Conservation (phyloP, 2,888 invertebrate species). For the Hartigia nigra region DNA sequence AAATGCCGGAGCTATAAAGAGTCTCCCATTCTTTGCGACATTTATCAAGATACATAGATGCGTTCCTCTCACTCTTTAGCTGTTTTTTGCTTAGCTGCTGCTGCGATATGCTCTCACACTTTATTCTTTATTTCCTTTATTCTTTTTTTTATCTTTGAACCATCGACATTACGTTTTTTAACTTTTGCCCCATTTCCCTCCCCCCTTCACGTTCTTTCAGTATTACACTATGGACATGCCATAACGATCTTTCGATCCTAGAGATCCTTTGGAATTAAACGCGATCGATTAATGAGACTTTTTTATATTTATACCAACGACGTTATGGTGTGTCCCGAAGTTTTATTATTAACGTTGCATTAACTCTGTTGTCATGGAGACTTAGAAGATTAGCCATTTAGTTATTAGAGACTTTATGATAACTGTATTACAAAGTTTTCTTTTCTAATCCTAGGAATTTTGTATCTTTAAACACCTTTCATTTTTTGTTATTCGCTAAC, state of each 20-base stretch:
- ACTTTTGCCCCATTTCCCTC: too few relatives aligned
- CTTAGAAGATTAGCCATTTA: background rate
- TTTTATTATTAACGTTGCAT: background rate
- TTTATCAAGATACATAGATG: background rate
- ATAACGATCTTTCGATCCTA: background rate
- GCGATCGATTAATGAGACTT: background rate
- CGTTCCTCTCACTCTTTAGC: background rate
- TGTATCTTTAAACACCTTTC: background rate
- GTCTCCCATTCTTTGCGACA: background rate
- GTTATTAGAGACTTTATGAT: background rate
- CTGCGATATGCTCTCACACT: background rate
- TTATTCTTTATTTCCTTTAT: too few relatives aligned
- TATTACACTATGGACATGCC: background rate
- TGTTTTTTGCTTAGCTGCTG: background rate
- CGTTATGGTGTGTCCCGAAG: background rate
- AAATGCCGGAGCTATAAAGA: background rate
- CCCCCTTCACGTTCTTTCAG: background rate
- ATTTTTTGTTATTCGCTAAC: background rate
- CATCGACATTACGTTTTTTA: background rate
- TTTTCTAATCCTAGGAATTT: background rate
- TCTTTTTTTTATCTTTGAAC: background rate
- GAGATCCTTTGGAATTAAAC: background rate
- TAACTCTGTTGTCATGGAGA: background rate
- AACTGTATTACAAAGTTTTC: background rate
- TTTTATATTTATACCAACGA: background rate